Evolutionary conservation across 1,140 invertebrate genomes (phyloP).

Genomic region (Neotoxoptera formosana): DNA sequence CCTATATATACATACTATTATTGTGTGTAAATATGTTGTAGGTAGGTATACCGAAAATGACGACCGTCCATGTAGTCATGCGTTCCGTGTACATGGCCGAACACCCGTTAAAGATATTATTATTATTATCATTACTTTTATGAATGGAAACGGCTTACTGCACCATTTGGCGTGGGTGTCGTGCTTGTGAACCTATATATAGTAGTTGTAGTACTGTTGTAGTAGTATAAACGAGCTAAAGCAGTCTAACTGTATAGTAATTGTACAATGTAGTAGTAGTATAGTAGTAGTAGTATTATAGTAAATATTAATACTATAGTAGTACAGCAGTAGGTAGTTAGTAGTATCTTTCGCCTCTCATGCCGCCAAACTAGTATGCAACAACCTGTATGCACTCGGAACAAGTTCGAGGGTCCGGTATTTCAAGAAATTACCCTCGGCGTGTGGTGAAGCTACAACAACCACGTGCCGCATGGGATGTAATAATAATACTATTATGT

Average conservation of each 20-base stretch:
- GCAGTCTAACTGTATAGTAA: too few species aligned
- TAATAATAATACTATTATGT: neutral
- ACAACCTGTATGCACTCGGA: neutral
- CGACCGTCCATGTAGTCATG: neutral
- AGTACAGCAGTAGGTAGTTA: neutral
- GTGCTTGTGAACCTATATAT: slow-evolving; percentile 37
- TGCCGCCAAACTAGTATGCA: slow-evolving; percentile 30
- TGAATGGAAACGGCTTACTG: slow-evolving; percentile 53
- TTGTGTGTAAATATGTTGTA: neutral
- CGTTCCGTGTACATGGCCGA: neutral
- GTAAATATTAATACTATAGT: slow-evolving; percentile 26
- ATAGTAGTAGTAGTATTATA: neutral
- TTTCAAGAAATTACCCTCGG: slow-evolving; percentile 57
- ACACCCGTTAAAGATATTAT: neutral
- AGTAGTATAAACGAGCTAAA: neutral
- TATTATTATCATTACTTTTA: neutral
- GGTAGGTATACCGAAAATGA: neutral
- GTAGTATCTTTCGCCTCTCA: slow-evolving; percentile 55
- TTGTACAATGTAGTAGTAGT: slow-evolving; percentile 23
- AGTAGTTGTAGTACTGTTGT: slow-evolving; percentile 7
- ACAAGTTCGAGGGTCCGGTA: slow-evolving; percentile 56
- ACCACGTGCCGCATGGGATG: slow-evolving; percentile 37
- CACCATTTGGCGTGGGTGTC: slow-evolving; percentile 42
- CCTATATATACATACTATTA: neutral
- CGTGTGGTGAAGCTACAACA: neutral